phyloP scores from a whole-genome alignment of 1,140 invertebrate species.

The Helicoverpa armigera region DNA sequence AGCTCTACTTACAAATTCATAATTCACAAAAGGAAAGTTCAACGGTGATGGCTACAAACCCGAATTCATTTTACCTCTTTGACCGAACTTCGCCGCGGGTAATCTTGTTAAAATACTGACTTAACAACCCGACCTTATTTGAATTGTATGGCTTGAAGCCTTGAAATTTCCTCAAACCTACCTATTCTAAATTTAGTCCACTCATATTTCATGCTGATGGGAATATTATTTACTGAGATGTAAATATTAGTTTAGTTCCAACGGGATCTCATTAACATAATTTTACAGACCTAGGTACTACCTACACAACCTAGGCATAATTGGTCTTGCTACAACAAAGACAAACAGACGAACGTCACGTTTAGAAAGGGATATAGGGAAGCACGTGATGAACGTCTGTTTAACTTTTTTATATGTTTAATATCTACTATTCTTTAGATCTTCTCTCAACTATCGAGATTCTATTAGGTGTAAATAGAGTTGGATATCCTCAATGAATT shows the following conservation, averaged over 20 bases:
- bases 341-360: too few relatives aligned
- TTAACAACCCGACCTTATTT: constrained; percentile 9
- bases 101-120: constrained; percentile 38
- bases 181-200: not conserved
- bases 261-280: not conserved
- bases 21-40: constrained; percentile 38
- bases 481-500: too few relatives aligned
- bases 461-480: too few relatives aligned
- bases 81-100: constrained; percentile 22
- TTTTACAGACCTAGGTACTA: too few relatives aligned
- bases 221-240: constrained; percentile 4
- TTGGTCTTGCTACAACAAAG: too few relatives aligned
- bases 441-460: too few relatives aligned
- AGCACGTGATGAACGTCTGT: too few relatives aligned
- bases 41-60: constrained; percentile 14
- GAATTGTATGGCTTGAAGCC: not conserved
- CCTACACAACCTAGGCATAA: not conserved
- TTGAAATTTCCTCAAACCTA: not conserved
- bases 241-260: not conserved
- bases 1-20: constrained; percentile 32
- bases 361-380: too few relatives aligned
- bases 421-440: too few relatives aligned
- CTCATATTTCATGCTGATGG: constrained; percentile 13
- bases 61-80: constrained; percentile 41
- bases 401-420: too few relatives aligned